These are phyloP conservation scores for Rousettus leschenaultii DNA, from an alignment of 2,113 vertebrate genomes.

Conservation along the genomic window DNA sequence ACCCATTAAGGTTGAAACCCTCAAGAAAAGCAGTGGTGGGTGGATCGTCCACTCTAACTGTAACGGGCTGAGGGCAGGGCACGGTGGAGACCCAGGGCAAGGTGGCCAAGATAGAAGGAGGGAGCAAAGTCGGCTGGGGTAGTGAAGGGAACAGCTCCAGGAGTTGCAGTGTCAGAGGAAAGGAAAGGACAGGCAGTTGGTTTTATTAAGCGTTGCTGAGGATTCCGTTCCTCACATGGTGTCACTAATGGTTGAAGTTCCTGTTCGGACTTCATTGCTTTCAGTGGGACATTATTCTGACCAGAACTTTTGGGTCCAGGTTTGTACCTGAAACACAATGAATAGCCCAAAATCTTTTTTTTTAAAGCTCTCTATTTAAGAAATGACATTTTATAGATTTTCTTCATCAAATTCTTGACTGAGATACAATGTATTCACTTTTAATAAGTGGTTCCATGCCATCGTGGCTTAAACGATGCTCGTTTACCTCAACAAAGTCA, in stretches of 20 bases:
- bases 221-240: background rate
- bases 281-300: background rate
- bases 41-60: background rate
- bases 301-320: background rate
- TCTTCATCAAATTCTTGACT: background rate
- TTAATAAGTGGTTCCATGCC: conserved; percentile 58
- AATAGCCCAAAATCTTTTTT: background rate
- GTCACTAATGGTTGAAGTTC: rapidly evolving
- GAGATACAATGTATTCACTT: conserved; percentile 36
- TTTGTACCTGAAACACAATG: background rate
- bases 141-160: background rate
- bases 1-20: too few species aligned
- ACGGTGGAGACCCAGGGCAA: rapidly evolving
- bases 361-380: background rate
- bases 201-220: background rate
- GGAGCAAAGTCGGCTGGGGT: background rate
- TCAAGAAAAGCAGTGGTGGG: rapidly evolving
- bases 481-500: conserved; percentile 71
- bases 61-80: background rate
- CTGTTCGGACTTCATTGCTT: background rate
- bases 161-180: background rate
- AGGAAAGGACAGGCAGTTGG: background rate
- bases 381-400: background rate
- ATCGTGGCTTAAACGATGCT: conserved; percentile 67
- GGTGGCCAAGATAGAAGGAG: rapidly evolving